Percentiles rank a stretch among this genome's conserved stretches.
These are phyloP conservation scores for Heliconius hewitsoni DNA, from an alignment of 1,140 invertebrate species.

Conservation along the genomic window DNA sequence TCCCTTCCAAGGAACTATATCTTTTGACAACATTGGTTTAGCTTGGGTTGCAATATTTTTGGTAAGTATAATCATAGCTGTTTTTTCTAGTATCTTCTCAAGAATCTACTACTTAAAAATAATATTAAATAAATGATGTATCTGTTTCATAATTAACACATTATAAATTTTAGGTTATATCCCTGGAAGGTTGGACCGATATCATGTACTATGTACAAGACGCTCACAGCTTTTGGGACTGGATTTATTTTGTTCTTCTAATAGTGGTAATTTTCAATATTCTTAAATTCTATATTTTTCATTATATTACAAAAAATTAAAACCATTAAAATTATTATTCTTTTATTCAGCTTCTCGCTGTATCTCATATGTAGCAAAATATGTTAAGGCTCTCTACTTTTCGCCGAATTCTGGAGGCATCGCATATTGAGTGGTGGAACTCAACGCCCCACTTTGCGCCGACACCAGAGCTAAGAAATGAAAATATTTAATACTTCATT, in stretches of 20 bases:
- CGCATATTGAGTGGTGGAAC: too few species aligned
- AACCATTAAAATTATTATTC: too few species aligned
- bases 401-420: too few species aligned
- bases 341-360: too few species aligned
- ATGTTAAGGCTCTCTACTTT: too few species aligned
- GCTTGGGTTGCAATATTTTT: slow-evolving; percentile 99
- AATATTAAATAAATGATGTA: not conserved
- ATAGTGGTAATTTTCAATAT: slow-evolving; percentile 93
- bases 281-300: not conserved
- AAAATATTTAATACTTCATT: too few species aligned
- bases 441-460: too few species aligned
- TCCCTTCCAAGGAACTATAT: slow-evolving; percentile 99
- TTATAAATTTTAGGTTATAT: slow-evolving; percentile 86
- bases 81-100: not conserved
- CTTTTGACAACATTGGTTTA: slow-evolving; percentile 99
- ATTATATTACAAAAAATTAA: not conserved
- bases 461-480: too few species aligned
- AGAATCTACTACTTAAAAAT: not conserved
- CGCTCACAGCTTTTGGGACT: slow-evolving; percentile 99
- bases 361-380: too few species aligned
- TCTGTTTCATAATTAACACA: slow-evolving; percentile 14
- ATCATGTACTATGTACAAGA: slow-evolving; percentile 99
- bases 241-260: slow-evolving; percentile 99
- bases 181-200: slow-evolving; percentile 97
- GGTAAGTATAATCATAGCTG: slow-evolving; percentile 85